phyloP scores from a whole-genome alignment of 2,113 vertebrate species.

The Sturnus vulgaris region DNA sequence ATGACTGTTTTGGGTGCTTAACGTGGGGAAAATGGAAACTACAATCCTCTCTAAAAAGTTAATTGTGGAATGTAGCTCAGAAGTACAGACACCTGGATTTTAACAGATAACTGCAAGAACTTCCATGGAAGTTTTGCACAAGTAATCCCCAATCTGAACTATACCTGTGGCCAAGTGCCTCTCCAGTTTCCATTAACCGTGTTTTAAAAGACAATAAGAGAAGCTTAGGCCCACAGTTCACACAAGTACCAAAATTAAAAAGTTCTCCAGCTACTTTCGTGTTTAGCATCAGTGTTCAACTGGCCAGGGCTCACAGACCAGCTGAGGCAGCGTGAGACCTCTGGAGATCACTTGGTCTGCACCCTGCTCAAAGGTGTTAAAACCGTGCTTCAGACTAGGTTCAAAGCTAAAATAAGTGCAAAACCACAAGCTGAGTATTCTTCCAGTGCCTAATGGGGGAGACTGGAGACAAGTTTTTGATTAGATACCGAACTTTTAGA shows the following conservation, averaged over 20 bases:
- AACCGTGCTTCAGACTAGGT: neutral
- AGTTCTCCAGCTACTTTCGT: neutral
- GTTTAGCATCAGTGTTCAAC: neutral
- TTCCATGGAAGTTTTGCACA: neutral
- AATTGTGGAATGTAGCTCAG: neutral
- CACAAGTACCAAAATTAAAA: neutral
- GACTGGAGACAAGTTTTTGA: neutral
- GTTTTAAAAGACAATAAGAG: neutral
- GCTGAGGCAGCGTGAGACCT: neutral
- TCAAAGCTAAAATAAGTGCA: neutral
- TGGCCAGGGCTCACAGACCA: neutral
- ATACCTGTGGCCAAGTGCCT: fast-evolving
- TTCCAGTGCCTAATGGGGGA: neutral
- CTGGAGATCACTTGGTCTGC: neutral
- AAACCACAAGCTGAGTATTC: neutral
- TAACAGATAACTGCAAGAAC: neutral
- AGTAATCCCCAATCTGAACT: neutral
- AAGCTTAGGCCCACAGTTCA: neutral
- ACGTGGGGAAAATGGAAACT: neutral
- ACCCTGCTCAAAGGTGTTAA: neutral
- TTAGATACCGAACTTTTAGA: neutral
- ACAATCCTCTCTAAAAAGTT: neutral
- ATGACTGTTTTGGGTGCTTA: fast-evolving
- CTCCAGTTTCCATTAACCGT: fast-evolving
- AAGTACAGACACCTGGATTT: neutral